Conservation (phyloP, 2,888 invertebrate genomes). For the Apodemia duryi region DNA sequence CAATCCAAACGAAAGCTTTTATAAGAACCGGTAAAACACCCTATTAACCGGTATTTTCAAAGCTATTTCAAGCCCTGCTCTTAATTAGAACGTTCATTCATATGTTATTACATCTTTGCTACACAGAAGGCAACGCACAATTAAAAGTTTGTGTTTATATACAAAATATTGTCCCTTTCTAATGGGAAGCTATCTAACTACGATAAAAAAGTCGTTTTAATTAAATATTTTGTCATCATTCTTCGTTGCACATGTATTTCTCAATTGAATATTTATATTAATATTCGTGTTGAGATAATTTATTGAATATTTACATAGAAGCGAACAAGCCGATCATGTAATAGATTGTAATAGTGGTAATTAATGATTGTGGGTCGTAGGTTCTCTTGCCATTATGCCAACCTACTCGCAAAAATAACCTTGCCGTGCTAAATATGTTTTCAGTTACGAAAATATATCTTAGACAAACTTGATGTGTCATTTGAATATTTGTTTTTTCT, state of each 20-base stretch:
- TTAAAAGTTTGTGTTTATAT: no score
- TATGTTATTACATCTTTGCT: no score
- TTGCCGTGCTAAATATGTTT: constrained; percentile 22
- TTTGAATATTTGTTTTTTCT: neutral
- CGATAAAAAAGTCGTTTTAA: no score
- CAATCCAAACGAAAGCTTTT: no score
- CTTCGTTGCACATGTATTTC: neutral
- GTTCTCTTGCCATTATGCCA: constrained; percentile 25
- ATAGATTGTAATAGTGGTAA: constrained; percentile 18
- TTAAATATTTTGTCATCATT: neutral
- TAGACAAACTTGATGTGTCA: constrained; percentile 9
- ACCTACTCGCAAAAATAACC: constrained; percentile 20
- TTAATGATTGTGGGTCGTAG: constrained; percentile 19
- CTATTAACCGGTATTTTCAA: no score
- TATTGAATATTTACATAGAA: constrained; percentile 10
- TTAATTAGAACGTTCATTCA: no score
- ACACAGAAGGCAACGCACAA: no score
- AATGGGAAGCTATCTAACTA: no score
- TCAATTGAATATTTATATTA: constrained; percentile 12
- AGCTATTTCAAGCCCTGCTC: no score
- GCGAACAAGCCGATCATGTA: constrained; percentile 14
- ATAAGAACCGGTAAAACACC: no score
- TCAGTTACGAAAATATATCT: constrained; percentile 19
- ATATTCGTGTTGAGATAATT: constrained; percentile 7
- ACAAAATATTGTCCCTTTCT: no score